Base-by-base conservation (phyloP, 2,888 invertebrate species). In the Tuta absoluta region DNA sequence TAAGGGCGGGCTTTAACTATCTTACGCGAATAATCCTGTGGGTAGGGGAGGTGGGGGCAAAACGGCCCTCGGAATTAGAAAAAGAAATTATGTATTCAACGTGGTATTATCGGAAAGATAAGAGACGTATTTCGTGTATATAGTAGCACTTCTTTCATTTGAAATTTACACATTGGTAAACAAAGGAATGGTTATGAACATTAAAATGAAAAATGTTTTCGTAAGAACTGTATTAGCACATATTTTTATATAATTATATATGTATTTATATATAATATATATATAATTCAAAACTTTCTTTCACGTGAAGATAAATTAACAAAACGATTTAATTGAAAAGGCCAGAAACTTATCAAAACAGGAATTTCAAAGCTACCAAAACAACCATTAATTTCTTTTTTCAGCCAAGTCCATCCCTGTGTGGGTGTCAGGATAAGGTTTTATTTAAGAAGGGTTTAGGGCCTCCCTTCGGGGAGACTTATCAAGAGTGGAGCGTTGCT, bases 1-100 rank as follows among this genome's bases (percentile, higher is more conserved):
- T 86, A 86, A 84, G 87, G 87, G 81, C 70, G 79, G 86, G 87
- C 79, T 78, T 89, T 90, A 89, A 91, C 91, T 91, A 91, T 91
- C 90, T 90, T 89, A 82, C 79, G 81, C 79, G 75, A 73, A 78
- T 89, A 89, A 88, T 87, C 87, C 86, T 66, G 72, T 78, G 80
- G 77, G 71, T 69, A 72, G 63, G 69, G 75, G 76, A 69, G 73
- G 63, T 66, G 65, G 71, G 71, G 65, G 67, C 17, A 38, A 14
- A 17, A 56, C 19, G 48, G 58, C 45, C 60, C 41, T 60, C 14
- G 51, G 51, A 51, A 49, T 56, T 23, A 23, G 37, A 37, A 41
- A 37, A 49, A 63, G 33, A 41, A 37, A 37, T 38, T 38, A 28
- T 56, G 24, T 56, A 17, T 56, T 24, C 17, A 33, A 17, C 33